Base-by-base conservation (phyloP, 2,888 invertebrate species). In the Pteria penguin region DNA sequence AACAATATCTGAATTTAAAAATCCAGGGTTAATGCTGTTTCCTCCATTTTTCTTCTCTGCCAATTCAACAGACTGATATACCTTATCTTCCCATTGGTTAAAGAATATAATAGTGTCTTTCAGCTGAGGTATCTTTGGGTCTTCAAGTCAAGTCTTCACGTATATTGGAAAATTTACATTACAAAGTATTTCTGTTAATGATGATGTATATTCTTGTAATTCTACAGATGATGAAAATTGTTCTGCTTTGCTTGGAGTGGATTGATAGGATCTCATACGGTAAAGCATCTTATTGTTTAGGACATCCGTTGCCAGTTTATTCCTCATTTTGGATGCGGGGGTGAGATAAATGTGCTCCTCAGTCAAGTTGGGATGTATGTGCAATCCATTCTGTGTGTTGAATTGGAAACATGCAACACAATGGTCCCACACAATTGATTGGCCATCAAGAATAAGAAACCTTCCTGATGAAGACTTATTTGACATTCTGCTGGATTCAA, bases 11-110 rank as follows among this genome's bases (percentile, higher is more conserved):
- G 69, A 78, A 58, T 80, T 78, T 4, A 82, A 26, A 32, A 55
- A 78, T 14, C 77, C 77, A 27, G 79, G 81, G 26, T 73, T 79
- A 14, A 81, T 75, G n/a, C 36, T 33, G 45, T 73, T 76, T 11
- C 45, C 5, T 36, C 14, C 8, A 2, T 76, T 74, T n/a, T 70
- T 58, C 29, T 62, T 57, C 14, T 75, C 24, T 18, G 45, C 27
- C n/a, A 68, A 31, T 2, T 67, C 55, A 22, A 26, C 22, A n/a
- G 74, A 74, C 18, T 67, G 27, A 18, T 14, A n/a, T 27, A 63
- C 54, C 22, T 55, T n/a, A 55, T 33, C n/a, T 32, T 74, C 78
- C 78, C 76, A 78, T 0, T 61, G 24, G 36, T 78, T 74, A 55
- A 78, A 78, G 60, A 75, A 75, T 2, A 45, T 27, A 1, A 77